Evolutionary conservation across 1,140 invertebrate genomes (phyloP), one percentile per base, ranked within the genome.

Genomic region (Drosophila equinoxialis): DNA sequence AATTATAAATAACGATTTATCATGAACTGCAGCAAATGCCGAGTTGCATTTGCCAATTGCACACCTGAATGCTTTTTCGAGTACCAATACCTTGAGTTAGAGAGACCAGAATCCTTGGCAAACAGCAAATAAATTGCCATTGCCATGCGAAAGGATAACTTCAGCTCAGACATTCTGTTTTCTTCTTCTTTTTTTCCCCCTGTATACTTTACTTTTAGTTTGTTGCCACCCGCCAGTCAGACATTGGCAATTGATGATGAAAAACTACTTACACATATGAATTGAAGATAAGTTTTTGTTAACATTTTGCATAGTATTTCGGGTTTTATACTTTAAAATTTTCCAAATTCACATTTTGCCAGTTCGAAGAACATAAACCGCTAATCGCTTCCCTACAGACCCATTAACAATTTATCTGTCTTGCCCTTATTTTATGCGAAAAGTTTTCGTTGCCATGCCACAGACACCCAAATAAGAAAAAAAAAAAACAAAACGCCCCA

Each of bases 321-420:
- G 8, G 35, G 37, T 33, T 33, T 30, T n/a, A 42, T 57, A 8
- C 42, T 60, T 63, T 70, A 10, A 64, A 30, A 57, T 8, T 48
- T 57, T 30, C 26, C 30, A 62, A 60, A 71, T 71, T 77, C 61
- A 77, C 77, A 77, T 77, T 65, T 23, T 17, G n/a, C 37, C 74
- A 77, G n/a, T 20, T 55, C 41, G 20, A 41, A n/a, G 39, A 39
- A 86, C 84, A 89, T 89, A 89, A 75, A 77, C 84, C 84, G 77
- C 84, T 89, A 89, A 89, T 89, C 84, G 84, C 84, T 81, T 89
- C 84, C 84, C 84, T 84, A 89, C 80, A 89, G 84, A 89, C 84
- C 74, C 84, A 89, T 89, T 89, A 89, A 89, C 84, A 89, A 89
- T 89, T 89, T 89, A 89, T 89, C 84, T 89, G 89, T 80, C 82